Base-by-base conservation (phyloP, 2,113 vertebrate species). In the Gobio gobio region DNA sequence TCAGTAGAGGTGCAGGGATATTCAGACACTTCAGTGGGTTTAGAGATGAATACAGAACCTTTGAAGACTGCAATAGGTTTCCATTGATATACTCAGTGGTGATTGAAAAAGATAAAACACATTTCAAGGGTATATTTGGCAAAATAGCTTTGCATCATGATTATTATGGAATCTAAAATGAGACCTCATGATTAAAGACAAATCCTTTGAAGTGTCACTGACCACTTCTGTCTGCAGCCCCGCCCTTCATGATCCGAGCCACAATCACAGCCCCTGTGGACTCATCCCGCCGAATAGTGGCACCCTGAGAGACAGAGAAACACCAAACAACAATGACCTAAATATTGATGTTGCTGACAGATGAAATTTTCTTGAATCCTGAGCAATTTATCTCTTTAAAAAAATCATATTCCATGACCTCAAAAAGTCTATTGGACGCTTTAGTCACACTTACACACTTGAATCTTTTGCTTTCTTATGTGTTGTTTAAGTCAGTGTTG, bases 161-260 rank as follows among this genome's bases (percentile, higher is more conserved):
- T 66, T 68, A 51, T 36, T 13, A 51, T 36, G 43, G 45, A 64
- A 51, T 81, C 20, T 45, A 33, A 81, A 64, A 51, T 29, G 9
- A 66, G 5, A 10, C 14, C 2, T 13, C 5, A 24, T 26, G 33
- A 79, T 20, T 63, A 45, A 63, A 79, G 13, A 63, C 8, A 47
- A 24, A 79, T 26, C 24, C 13, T 29, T 80, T 87, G 83, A 88
- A 72, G 86, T 85, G 61, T 83, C 77, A 45, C 88, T 91, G 88
- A 96, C 96, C 97, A 1, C 98, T 99, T 84, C 98, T 94, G 90
- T 99, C 98, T 1, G 98, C 97, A 2, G 97, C 97, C 0, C 98
- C 97, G 20, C 97, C 98, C 86, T 96, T 96, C 98, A 99, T 99
- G 92, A 99, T 97, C 83, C 98, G 93, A 16, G 98, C 98, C 20